Percentiles rank a stretch among this genome's conserved stretches.
Evolutionary conservation across 2,888 invertebrate genomes (phyloP).

Genomic region (Falcaria lacertinaria): DNA sequence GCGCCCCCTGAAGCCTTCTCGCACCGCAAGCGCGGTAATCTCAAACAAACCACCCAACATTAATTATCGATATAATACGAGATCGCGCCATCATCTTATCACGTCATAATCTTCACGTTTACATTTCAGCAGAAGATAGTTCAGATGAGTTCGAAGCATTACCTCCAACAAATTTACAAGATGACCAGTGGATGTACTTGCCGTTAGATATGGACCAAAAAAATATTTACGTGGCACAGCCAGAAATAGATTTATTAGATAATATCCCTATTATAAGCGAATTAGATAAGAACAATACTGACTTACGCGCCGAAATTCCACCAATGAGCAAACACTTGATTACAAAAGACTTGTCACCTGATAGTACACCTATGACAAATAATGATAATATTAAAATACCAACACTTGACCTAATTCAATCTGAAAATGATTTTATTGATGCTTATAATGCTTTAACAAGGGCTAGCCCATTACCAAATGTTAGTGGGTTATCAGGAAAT

Average conservation of each 20-base stretch:
- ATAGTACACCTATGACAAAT: constrained; percentile 20
- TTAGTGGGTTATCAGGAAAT: constrained; percentile 21
- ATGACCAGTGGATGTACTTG: constrained; percentile 71
- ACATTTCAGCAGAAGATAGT: constrained; percentile 75
- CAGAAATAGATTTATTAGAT: constrained; percentile 8
- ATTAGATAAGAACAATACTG: constrained; percentile 23
- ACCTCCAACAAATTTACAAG: constrained; percentile 46
- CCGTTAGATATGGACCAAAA: constrained; percentile 41
- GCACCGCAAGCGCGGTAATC: constrained; percentile 68
- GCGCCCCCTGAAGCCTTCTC: constrained; percentile 44
- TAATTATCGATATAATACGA: constrained; percentile 40
- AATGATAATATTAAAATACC: constrained; percentile 25
- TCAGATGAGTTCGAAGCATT: constrained; percentile 70
- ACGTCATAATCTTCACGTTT: constrained; percentile 70
- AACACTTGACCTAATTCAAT: constrained; percentile 55
- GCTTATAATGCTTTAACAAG: constrained; percentile 70
- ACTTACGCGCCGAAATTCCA: constrained; percentile 48
- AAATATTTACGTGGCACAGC: constrained; percentile 18
- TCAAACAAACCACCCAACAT: constrained; percentile 44
- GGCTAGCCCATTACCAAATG: constrained; percentile 61
- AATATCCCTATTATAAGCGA: constrained; percentile 2
- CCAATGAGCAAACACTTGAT: constrained; percentile 52
- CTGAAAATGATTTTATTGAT: constrained; percentile 71
- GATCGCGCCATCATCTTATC: constrained; percentile 46
- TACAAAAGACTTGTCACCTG: constrained; percentile 46